phyloP scores from a whole-genome alignment of 2,113 vertebrate species.

The Epinephelus moara region DNA sequence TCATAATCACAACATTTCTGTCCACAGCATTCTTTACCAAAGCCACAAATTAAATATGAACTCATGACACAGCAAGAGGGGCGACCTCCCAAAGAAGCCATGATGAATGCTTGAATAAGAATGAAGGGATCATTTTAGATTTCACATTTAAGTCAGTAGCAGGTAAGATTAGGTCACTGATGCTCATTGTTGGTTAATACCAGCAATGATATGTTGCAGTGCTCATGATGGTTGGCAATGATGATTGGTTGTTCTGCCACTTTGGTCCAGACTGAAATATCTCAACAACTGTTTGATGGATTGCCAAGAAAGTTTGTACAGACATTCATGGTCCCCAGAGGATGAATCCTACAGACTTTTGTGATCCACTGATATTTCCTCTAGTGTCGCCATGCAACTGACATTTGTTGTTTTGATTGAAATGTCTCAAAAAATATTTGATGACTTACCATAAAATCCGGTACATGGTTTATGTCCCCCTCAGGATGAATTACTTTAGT shows the following conservation, averaged over 20 bases:
- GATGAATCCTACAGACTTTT: background rate
- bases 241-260: background rate
- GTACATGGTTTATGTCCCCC: background rate
- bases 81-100: slow-evolving; percentile 24
- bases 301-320: background rate
- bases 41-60: slow-evolving; percentile 75
- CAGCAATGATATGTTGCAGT: background rate
- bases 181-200: too few species aligned
- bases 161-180: background rate
- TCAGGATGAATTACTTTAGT: background rate
- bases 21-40: slow-evolving; percentile 71
- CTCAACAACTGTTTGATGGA: background rate
- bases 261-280: slow-evolving; percentile 9
- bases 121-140: slow-evolving; percentile 6
- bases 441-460: background rate
- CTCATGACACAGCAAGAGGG: slow-evolving; percentile 56
- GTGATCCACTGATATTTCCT: background rate
- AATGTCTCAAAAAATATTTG: background rate
- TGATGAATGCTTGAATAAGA: slow-evolving; percentile 22
- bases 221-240: background rate
- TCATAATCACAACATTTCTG: slow-evolving; percentile 75
- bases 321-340: background rate
- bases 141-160: background rate
- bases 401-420: slow-evolving; percentile 1
- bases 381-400: background rate